Conservation (phyloP, 2,113 vertebrate genomes). For the Sphaerodactylus townsendi region DNA sequence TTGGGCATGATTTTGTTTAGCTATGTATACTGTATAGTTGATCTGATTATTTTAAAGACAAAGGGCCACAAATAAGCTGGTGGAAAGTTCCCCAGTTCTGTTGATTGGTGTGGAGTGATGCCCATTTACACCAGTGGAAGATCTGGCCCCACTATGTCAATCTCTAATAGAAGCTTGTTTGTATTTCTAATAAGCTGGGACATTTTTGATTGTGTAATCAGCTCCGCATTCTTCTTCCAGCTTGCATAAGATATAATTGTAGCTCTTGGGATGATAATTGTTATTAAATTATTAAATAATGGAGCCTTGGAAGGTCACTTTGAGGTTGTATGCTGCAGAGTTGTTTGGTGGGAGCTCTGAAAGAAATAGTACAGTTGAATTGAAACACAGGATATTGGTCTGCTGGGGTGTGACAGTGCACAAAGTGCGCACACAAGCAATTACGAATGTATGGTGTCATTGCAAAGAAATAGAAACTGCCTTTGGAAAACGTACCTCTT, state of each 20-base stretch:
- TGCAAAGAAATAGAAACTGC: slow-evolving; percentile 41
- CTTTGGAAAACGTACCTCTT: slow-evolving; percentile 46
- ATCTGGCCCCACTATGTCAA: background rate
- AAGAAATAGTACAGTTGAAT: slow-evolving; percentile 12
- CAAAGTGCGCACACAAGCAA: slow-evolving; percentile 26
- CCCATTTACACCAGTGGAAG: slow-evolving; percentile 27
- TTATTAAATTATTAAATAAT: slow-evolving; percentile 62
- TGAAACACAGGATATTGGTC: slow-evolving; percentile 17
- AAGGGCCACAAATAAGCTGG: slow-evolving; percentile 27
- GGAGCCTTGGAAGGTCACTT: slow-evolving; percentile 41
- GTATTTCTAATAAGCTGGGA: slow-evolving; percentile 48
- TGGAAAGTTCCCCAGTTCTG: slow-evolving; percentile 14
- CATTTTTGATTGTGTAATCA: slow-evolving; percentile 45
- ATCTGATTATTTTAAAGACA: slow-evolving; percentile 50
- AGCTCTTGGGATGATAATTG: slow-evolving; percentile 43
- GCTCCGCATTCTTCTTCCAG: slow-evolving; percentile 42
- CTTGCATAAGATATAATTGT: slow-evolving; percentile 27
- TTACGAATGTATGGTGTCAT: slow-evolving; percentile 20
- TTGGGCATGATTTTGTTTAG: slow-evolving; percentile 9
- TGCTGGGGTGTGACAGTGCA: slow-evolving; percentile 13
- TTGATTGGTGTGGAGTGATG: slow-evolving; percentile 8
- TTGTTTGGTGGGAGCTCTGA: slow-evolving; percentile 12
- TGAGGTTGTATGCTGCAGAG: slow-evolving; percentile 26
- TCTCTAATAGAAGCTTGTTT: slow-evolving; percentile 36
- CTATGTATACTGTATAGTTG: slow-evolving; percentile 3